These are phyloP conservation scores for Periparus ater DNA, from an alignment of 2,797 vertebrate genomes.

Conservation along the genomic window DNA sequence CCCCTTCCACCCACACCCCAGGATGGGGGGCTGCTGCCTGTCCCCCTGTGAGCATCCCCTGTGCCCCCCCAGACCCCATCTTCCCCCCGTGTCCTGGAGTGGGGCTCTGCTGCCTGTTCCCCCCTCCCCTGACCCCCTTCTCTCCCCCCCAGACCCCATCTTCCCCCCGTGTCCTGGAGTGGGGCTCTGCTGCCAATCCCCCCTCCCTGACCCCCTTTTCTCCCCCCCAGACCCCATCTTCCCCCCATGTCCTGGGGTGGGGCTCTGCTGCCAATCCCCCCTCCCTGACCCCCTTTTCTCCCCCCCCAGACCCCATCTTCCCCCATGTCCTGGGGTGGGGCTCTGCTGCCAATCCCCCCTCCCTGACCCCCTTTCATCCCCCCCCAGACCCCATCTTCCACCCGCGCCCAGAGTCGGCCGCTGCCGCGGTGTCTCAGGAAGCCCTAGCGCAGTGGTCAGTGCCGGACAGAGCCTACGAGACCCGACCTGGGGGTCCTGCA, in stretches of 20 bases:
- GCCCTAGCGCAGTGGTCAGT: constrained; percentile 83
- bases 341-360: not conserved
- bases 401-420: constrained; percentile 64
- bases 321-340: no score
- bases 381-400: constrained; percentile 83
- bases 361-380: not conserved
- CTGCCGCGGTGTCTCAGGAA: constrained; percentile 74
- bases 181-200: not conserved
- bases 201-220: not conserved
- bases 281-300: not conserved
- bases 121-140: not conserved
- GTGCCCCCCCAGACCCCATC: no score
- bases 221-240: constrained; percentile 69
- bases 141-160: not conserved
- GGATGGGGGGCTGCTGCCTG: not conserved
- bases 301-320: constrained; percentile 71
- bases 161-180: not conserved
- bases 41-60: not conserved
- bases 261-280: not conserved
- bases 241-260: no score
- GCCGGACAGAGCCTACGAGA: constrained; percentile 84
- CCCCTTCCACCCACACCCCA: not conserved
- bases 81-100: accelerated
- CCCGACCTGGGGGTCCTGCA: constrained; percentile 85
- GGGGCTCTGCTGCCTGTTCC: not conserved